A percentile compares a stretch with the other conserved stretches of the same genome.
phyloP scores from a whole-genome alignment of 92 coral and sea anemone species.

The Siderastrea radians region DNA sequence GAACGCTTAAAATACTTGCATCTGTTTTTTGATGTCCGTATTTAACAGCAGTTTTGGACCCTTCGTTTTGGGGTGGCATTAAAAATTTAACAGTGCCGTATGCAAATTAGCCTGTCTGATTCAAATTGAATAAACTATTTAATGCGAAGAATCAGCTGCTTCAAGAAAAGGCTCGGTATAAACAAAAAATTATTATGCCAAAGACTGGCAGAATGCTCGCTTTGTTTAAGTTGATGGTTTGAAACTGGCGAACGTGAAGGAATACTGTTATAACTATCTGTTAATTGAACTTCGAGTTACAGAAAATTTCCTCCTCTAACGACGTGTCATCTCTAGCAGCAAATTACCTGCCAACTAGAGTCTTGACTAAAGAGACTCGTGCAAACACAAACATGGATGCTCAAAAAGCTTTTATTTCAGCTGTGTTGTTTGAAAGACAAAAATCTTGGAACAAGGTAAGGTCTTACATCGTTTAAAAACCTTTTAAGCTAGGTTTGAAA shows the following conservation, averaged over 20 bases:
- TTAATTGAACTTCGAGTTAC: neutral
- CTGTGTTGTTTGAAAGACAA: slow-evolving; percentile 36
- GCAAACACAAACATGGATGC: slow-evolving; percentile 21
- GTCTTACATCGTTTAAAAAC: neutral
- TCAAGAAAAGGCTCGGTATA: neutral
- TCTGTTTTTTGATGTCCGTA: too few relatives aligned
- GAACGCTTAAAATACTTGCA: too few relatives aligned
- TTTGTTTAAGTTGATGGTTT: neutral
- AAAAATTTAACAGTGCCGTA: neutral
- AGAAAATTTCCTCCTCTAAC: neutral
- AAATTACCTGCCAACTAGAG: slow-evolving; percentile 1
- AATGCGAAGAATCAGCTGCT: slow-evolving; percentile 13
- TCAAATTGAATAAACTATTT: neutral
- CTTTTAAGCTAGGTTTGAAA: neutral
- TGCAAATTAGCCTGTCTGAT: neutral
- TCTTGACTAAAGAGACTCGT: slow-evolving; percentile 3
- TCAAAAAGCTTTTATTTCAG: slow-evolving; percentile 29
- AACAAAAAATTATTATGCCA: neutral
- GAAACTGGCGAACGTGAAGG: neutral
- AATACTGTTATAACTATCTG: neutral
- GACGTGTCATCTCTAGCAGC: neutral
- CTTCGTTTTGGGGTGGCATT: too few relatives aligned
- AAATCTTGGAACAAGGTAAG: slow-evolving; percentile 45
- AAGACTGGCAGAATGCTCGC: neutral
- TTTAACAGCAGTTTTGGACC: too few relatives aligned